Conservation (phyloP, 2,113 vertebrate genomes). For the Triplophysa siluroides region DNA sequence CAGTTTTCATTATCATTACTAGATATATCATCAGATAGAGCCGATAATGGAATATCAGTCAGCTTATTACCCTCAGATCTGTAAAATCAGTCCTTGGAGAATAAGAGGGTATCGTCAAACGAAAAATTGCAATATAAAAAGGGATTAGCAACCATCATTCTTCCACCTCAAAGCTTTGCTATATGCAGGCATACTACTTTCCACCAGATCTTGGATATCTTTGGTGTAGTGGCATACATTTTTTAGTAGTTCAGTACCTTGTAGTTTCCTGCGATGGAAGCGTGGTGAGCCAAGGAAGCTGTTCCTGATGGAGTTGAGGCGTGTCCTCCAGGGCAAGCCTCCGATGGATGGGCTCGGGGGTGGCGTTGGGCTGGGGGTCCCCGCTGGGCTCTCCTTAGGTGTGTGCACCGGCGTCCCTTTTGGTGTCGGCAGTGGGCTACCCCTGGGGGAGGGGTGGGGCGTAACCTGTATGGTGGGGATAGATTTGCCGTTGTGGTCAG, state of each 20-base stretch:
- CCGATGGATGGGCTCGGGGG: conserved; percentile 98
- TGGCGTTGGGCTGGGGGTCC: conserved; percentile 94
- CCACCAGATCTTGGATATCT: background rate
- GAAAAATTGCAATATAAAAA: background rate
- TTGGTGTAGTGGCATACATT: background rate
- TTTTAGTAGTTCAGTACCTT: conserved; percentile 75
- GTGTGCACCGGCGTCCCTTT: conserved; percentile 98
- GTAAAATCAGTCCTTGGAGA: conserved; percentile 20
- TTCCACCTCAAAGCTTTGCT: background rate
- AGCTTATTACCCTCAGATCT: conserved; percentile 31
- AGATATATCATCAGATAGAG: conserved; percentile 31
- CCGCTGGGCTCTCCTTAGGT: conserved; percentile 95
- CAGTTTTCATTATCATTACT: conserved; percentile 35
- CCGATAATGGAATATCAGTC: conserved; percentile 27
- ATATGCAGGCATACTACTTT: background rate
- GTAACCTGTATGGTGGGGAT: conserved; percentile 98
- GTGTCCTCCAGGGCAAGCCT: conserved; percentile 95
- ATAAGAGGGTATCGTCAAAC: background rate
- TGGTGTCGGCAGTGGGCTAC: conserved; percentile 96
- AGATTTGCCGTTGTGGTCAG: conserved; percentile 93
- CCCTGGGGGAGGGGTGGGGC: conserved; percentile 95
- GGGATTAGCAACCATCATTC: conserved; percentile 1
- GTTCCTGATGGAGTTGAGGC: conserved; percentile 99
- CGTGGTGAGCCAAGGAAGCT: conserved; percentile 97
- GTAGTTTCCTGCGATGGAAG: conserved; percentile 98